A percentile compares a stretch with the other conserved stretches of the same genome.
These are phyloP conservation scores for Agriopis marginaria DNA, from an alignment of 2,888 invertebrate species.

Conservation along the genomic window DNA sequence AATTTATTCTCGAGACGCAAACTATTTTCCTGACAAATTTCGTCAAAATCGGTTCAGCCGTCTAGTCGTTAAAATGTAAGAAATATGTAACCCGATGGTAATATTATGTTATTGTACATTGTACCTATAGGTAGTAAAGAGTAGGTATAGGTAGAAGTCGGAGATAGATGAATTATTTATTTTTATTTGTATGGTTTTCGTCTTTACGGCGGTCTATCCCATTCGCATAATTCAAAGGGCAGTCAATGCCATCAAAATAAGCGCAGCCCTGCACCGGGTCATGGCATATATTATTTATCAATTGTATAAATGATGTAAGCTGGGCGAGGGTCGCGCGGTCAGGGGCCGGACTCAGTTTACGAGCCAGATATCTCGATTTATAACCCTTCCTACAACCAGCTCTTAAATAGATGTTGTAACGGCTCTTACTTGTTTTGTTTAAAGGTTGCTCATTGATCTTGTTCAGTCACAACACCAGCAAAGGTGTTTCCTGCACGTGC, in stretches of 20 bases:
- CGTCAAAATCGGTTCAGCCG: too few species aligned
- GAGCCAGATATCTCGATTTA: constrained; percentile 65
- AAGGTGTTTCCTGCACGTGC: too few species aligned
- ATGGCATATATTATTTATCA: constrained; percentile 82
- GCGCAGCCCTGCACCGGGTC: constrained; percentile 38
- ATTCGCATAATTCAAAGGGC: constrained; percentile 39
- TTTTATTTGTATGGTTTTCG: neutral
- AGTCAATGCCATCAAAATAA: constrained; percentile 60
- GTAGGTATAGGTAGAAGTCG: rapidly evolving
- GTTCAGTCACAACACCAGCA: neutral
- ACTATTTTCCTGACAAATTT: too few species aligned
- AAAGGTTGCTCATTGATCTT: too few species aligned
- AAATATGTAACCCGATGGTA: too few species aligned
- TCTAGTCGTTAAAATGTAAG: too few species aligned
- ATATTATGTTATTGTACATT: too few species aligned
- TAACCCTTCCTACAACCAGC: constrained; percentile 33
- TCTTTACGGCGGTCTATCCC: constrained; percentile 7
- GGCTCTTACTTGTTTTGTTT: neutral
- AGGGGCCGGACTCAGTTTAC: constrained; percentile 69
- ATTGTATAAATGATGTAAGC: constrained; percentile 84
- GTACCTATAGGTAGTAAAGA: too few species aligned
- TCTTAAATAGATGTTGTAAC: constrained; percentile 6
- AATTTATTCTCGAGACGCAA: too few species aligned
- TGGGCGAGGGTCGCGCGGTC: constrained; percentile 26
- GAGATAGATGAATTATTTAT: neutral